These are phyloP conservation scores for Mythimna vitellina DNA, from an alignment of 2,888 invertebrate genomes.

Conservation along the genomic window DNA sequence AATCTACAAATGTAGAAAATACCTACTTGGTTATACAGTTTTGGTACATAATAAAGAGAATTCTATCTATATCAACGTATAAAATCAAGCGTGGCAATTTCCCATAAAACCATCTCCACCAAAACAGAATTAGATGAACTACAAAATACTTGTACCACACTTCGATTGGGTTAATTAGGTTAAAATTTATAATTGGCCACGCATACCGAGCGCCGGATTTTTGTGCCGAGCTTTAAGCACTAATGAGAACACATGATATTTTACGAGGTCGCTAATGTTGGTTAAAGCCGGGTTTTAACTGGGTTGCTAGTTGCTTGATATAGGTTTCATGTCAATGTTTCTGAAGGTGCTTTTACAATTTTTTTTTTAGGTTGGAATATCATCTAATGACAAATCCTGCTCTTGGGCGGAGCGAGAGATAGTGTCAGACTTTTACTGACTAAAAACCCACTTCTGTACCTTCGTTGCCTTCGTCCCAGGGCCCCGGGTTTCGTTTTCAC, in stretches of 20 bases:
- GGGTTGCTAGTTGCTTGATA: not conserved
- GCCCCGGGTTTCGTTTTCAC: too few species aligned
- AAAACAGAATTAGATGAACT: slow-evolving; percentile 39
- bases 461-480: too few species aligned
- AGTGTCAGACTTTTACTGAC: too few species aligned
- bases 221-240: slow-evolving; percentile 75
- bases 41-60: not conserved
- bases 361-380: too few species aligned
- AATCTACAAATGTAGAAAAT: too few species aligned
- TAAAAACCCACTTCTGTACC: too few species aligned
- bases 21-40: too few species aligned
- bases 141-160: slow-evolving; percentile 53
- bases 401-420: too few species aligned
- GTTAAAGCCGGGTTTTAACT: slow-evolving; percentile 28
- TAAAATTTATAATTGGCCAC: slow-evolving; percentile 75
- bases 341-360: too few species aligned
- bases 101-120: slow-evolving; percentile 15
- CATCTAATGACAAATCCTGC: too few species aligned
- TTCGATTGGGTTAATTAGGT: slow-evolving; percentile 73
- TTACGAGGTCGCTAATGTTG: slow-evolving; percentile 70
- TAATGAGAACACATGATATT: slow-evolving; percentile 77
- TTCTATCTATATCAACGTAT: not conserved
- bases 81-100: not conserved
- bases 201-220: slow-evolving; percentile 70
- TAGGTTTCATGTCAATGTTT: not conserved